A percentile compares a stretch with the other conserved stretches of the same genome.
These are phyloP conservation scores for Chrysolina haemoptera DNA, from an alignment of 2,888 invertebrate species.

Conservation along the genomic window DNA sequence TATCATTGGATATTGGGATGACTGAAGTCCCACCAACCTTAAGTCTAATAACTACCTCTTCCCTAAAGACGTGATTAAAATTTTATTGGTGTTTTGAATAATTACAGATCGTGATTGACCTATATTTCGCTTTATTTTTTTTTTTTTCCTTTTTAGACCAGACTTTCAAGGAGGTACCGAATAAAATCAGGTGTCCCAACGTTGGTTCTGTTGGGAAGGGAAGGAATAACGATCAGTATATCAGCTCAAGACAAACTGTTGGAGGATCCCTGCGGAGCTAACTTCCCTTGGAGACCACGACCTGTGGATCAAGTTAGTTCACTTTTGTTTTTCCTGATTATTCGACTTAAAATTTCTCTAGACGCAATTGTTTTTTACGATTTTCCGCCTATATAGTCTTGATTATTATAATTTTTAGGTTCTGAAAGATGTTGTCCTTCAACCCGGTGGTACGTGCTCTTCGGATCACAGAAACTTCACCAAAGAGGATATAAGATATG, in stretches of 20 bases:
- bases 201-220: slow-evolving; percentile 78
- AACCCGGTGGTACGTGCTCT: slow-evolving; percentile 63
- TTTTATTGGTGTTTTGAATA: too few species aligned
- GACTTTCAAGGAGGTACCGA: slow-evolving; percentile 82
- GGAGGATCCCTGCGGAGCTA: slow-evolving; percentile 77
- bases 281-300: slow-evolving; percentile 87
- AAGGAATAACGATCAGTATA: slow-evolving; percentile 77
- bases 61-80: too few species aligned
- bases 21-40: too few species aligned
- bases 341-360: too few species aligned
- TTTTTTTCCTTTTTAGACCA: slow-evolving; percentile 75
- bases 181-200: slow-evolving; percentile 85
- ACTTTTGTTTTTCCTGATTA: not conserved
- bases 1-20: too few species aligned
- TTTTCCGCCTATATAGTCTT: too few species aligned
- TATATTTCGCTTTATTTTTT: not conserved
- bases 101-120: too few species aligned
- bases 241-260: slow-evolving; percentile 77
- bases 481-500: slow-evolving; percentile 67
- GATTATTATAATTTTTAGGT: slow-evolving; percentile 61
- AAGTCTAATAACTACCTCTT: too few species aligned
- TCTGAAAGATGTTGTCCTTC: slow-evolving; percentile 70
- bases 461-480: slow-evolving; percentile 61
- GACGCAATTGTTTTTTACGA: not conserved
- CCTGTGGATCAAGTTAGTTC: slow-evolving; percentile 73